phyloP scores from a whole-genome alignment of 1,140 invertebrate species.

The Tetramorium parvispinum region DNA sequence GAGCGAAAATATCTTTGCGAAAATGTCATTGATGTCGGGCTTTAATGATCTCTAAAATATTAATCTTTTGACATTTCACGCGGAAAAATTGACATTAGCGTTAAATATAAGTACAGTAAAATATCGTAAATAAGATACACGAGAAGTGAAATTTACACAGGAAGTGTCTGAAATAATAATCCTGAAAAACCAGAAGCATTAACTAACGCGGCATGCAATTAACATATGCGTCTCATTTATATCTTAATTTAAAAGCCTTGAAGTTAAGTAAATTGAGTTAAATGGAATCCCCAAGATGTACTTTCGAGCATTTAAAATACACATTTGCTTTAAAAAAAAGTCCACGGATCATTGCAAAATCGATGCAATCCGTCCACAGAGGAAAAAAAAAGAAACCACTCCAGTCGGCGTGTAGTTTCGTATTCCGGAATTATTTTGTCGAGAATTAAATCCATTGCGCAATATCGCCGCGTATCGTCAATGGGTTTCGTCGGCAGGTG shows the following conservation, averaged over 20 bases:
- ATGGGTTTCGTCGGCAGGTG: constrained; percentile 14
- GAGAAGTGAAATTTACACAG: background rate
- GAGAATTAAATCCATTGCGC: constrained; percentile 20
- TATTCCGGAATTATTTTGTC: constrained; percentile 42
- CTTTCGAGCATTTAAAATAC: background rate
- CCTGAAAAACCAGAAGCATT: background rate
- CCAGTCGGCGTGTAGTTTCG: background rate
- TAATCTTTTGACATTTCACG: background rate
- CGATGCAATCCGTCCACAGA: background rate
- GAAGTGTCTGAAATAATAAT: background rate
- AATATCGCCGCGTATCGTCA: constrained; percentile 27
- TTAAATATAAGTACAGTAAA: background rate
- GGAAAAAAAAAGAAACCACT: background rate
- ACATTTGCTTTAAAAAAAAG: background rate
- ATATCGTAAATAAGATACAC: background rate
- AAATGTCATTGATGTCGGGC: background rate
- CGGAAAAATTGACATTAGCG: background rate
- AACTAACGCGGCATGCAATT: background rate
- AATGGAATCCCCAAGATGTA: background rate
- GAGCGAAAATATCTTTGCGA: background rate
- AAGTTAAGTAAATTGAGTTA: constrained; percentile 10
- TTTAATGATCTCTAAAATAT: background rate
- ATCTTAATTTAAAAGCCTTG: background rate
- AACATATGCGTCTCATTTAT: constrained; percentile 4
- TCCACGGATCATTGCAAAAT: background rate